phyloP scores from a whole-genome alignment of 2,113 vertebrate genomes.

The Perca flavescens region DNA sequence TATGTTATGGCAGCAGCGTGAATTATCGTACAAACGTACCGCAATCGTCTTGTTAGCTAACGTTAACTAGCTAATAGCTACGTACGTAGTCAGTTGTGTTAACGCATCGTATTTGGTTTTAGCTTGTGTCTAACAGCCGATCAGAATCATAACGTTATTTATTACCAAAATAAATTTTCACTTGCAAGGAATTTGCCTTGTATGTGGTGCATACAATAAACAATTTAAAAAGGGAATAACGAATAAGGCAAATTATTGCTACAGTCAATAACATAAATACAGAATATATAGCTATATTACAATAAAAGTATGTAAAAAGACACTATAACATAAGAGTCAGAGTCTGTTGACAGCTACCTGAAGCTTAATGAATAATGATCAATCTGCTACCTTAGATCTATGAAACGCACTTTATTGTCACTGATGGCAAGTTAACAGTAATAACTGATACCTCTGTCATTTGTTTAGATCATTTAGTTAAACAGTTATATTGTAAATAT shows the following conservation, averaged over 20 bases:
- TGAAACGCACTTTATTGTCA: not conserved
- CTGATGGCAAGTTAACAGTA: not conserved
- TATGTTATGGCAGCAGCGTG: not conserved
- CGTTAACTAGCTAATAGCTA: not conserved
- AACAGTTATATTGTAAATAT: no score
- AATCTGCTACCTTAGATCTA: no score
- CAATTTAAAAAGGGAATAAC: no score
- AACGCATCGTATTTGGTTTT: slow-evolving; percentile 14
- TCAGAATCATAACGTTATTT: no score
- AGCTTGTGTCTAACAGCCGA: slow-evolving; percentile 14
- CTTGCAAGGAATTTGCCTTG: no score
- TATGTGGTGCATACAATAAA: no score
- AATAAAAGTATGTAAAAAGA: no score
- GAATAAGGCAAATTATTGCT: no score
- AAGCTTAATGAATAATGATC: not conserved
- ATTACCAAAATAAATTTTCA: no score
- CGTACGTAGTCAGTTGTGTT: not conserved
- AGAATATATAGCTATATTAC: no score
- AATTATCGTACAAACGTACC: not conserved
- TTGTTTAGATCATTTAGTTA: no score
- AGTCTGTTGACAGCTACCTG: slow-evolving; percentile 21
- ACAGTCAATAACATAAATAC: no score
- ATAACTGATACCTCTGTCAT: not conserved
- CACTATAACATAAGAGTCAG: not conserved
- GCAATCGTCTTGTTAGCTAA: slow-evolving; percentile 7